Conservation (phyloP, 2,888 invertebrate genomes). For the Chorisops tibialis region DNA sequence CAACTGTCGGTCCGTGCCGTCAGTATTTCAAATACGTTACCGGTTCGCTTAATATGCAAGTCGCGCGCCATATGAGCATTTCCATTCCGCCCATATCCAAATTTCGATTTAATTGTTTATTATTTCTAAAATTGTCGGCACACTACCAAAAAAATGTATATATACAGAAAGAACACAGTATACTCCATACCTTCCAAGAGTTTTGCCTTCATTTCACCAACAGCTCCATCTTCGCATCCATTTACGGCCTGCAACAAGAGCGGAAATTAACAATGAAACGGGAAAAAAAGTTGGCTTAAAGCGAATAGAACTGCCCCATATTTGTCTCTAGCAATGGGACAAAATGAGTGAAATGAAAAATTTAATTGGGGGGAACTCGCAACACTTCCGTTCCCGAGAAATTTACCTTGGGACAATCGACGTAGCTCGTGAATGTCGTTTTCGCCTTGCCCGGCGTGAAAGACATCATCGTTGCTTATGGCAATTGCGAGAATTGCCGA, state of each 20-base stretch:
- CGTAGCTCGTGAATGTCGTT: slow-evolving; percentile 33
- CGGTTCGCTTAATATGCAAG: not conserved
- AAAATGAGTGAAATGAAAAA: slow-evolving; percentile 15
- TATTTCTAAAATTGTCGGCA: not conserved
- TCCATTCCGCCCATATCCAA: not conserved
- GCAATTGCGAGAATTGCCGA: no score
- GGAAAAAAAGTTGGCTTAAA: not conserved
- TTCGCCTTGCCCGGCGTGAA: slow-evolving; percentile 30
- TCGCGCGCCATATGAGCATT: not conserved
- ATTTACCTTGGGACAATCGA: slow-evolving; percentile 31
- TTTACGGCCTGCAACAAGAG: slow-evolving; percentile 33
- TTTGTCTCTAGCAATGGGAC: slow-evolving; percentile 28
- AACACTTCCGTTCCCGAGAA: slow-evolving; percentile 3
- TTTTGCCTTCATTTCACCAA: slow-evolving; percentile 32
- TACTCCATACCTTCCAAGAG: slow-evolving; percentile 28
- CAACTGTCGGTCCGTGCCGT: slow-evolving; percentile 8
- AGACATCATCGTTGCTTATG: slow-evolving; percentile 24
- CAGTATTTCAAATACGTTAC: not conserved
- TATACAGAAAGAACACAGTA: no score
- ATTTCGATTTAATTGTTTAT: not conserved
- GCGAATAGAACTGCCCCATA: slow-evolving; percentile 24
- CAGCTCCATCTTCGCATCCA: slow-evolving; percentile 31
- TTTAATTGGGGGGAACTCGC: slow-evolving; percentile 8
- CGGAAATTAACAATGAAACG: slow-evolving; percentile 28
- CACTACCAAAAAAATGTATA: not conserved